A percentile compares a stretch with the other conserved stretches of the same genome.
These are phyloP conservation scores for Epinephelus coioides DNA, from an alignment of 2,797 vertebrate species.

Conservation along the genomic window DNA sequence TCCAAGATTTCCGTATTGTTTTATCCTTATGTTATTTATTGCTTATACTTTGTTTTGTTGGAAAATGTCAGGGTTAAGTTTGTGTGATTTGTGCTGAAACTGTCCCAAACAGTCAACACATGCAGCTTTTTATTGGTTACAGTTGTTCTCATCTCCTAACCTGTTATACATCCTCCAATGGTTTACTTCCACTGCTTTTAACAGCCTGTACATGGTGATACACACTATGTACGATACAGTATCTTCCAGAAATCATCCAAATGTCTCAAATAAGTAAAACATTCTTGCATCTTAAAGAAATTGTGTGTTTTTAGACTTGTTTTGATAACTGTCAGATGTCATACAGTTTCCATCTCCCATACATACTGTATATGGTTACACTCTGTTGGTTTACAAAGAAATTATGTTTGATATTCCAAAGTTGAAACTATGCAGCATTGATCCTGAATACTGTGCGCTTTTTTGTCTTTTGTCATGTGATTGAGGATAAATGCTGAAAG, in stretches of 20 bases:
- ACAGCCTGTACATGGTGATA: neutral
- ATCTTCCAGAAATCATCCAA: conserved; percentile 35
- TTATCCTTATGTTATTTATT: conserved; percentile 63
- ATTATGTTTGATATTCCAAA: conserved; percentile 67
- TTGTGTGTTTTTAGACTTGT: conserved; percentile 58
- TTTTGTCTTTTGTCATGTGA: conserved; percentile 60
- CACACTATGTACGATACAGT: neutral
- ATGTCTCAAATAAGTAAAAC: conserved; percentile 24
- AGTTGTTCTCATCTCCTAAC: conserved; percentile 2
- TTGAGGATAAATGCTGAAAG: conserved; percentile 78
- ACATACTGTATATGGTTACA: conserved; percentile 13
- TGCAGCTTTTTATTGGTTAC: conserved; percentile 16
- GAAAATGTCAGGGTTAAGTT: conserved; percentile 30
- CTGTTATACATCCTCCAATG: neutral
- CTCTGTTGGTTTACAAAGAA: conserved; percentile 65
- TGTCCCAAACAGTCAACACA: conserved; percentile 13
- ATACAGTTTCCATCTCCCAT: conserved; percentile 44
- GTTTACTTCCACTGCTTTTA: conserved; percentile 52
- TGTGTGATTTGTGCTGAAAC: conserved; percentile 40
- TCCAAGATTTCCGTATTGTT: conserved; percentile 28
- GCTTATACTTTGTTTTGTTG: conserved; percentile 34
- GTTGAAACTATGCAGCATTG: conserved; percentile 81
- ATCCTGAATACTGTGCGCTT: conserved; percentile 71
- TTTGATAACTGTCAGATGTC: conserved; percentile 47
- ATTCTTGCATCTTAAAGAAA: conserved; percentile 27